Evolutionary conservation across 1,140 invertebrate genomes (phyloP).

Genomic region (Drosophila simulans): DNA sequence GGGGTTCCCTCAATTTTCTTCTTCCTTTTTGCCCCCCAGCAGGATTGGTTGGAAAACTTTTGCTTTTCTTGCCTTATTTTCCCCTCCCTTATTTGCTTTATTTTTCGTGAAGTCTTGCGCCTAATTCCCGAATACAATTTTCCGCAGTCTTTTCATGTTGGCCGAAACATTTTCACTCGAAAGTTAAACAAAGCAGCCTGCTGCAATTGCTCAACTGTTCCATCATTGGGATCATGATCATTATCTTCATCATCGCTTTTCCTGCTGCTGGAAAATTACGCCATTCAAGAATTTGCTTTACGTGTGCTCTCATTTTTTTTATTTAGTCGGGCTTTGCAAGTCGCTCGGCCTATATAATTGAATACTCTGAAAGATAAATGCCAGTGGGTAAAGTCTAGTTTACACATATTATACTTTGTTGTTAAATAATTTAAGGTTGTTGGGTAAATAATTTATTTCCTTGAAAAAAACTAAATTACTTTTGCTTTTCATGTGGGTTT

Average conservation of each 20-base stretch:
- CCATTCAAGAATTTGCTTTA: constrained; percentile 75
- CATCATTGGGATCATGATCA: constrained; percentile 21
- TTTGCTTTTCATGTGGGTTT: constrained; percentile 13
- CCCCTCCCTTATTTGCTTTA: constrained; percentile 68
- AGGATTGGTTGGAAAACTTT: constrained; percentile 63
- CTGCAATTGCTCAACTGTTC: constrained; percentile 64
- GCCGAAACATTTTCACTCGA: constrained; percentile 23
- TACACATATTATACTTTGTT: not conserved
- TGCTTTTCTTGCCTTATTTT: constrained; percentile 38
- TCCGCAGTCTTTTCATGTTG: constrained; percentile 43
- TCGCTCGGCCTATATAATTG: constrained; percentile 55
- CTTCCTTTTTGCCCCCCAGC: constrained; percentile 4
- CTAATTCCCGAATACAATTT: constrained; percentile 63
- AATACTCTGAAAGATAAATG: constrained; percentile 28
- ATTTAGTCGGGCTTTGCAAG: constrained; percentile 34
- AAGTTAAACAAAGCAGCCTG: constrained; percentile 70
- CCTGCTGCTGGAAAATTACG: constrained; percentile 54
- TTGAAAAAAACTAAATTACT: not conserved
- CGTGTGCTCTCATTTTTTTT: constrained; percentile 42
- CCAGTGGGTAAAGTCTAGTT: too few species aligned
- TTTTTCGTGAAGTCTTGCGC: constrained; percentile 67
- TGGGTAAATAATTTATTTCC: not conserved
- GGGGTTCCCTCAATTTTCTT: constrained; percentile 12
- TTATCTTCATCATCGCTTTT: not conserved
- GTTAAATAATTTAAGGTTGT: not conserved